Base-by-base conservation (phyloP, 2,797 vertebrate genomes). In the Meda fulgida region DNA sequence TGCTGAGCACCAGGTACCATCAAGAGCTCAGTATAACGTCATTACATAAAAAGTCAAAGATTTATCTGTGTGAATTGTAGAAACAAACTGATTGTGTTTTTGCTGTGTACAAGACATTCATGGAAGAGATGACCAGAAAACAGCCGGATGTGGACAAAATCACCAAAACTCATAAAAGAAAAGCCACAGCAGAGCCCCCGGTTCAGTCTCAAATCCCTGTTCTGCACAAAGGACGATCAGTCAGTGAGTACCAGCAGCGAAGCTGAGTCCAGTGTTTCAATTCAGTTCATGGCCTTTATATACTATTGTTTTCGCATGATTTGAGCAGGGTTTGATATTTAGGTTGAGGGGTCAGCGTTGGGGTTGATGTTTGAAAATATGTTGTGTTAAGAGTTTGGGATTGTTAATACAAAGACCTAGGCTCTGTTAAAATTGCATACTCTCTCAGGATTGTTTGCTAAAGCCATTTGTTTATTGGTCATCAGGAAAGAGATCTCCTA, bases 71-170 rank as follows among this genome's bases (percentile, higher is more conserved):
- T 55, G 43, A 21, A 29, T 11, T 77, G 82, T 48, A 11, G 5
- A 16, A 58, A 81, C 13, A 23, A 77, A 18, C 0, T 40, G 46
- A 14, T 43, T 69, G 29, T 85, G 36, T 63, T 19, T 10, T 31
- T 78, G 19, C 67, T 79, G 78, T 53, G 11, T 90, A 93, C 85
- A 91, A 99, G 98, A 95, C 91, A 0, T 99, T 99, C 91, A 98
- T 99, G 98, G 98, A 99, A 92, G 98, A 99, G 96, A 99, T 99
- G 98, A 99, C 98, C 89, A 97, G 97, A 94, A 99, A 99, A 91
- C 98, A 99, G 88, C 98, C 98, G 87, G 98, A 99, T 91, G 98
- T 99, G 90, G 98, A 99, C 93, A 99, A 97, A 95, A 96, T 99
- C 89, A 99, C 98, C 83, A 99, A 99, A 94, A 99, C 97, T 63